These are phyloP conservation scores for human DNA, from an alignment of 2,113 vertebrate genomes.

Conservation along the genomic window DNA sequence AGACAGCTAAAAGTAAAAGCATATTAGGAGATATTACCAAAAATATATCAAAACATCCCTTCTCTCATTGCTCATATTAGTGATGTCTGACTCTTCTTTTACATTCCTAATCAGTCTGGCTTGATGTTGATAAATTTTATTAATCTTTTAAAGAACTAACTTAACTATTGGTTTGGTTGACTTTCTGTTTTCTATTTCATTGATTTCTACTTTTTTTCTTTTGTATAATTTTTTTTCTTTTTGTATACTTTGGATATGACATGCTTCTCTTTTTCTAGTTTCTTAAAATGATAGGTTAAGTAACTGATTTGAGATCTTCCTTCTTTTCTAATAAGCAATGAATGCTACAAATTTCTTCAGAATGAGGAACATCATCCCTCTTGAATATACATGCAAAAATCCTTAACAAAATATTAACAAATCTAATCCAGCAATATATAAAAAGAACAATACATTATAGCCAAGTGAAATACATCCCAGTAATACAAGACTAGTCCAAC, in stretches of 20 bases:
- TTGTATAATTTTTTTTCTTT: neutral
- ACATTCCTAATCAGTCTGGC: neutral
- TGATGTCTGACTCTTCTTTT: neutral
- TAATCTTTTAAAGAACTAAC: neutral
- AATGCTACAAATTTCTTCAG: neutral
- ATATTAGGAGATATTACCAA: neutral
- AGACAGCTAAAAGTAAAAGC: neutral
- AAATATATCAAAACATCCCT: neutral
- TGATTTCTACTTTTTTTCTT: neutral
- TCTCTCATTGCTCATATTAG: neutral
- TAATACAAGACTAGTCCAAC: neutral
- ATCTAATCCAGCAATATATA: neutral
- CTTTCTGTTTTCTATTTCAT: neutral
- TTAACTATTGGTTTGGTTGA: neutral
- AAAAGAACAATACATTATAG: neutral
- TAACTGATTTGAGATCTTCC: neutral
- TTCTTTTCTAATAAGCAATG: neutral
- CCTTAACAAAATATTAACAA: neutral
- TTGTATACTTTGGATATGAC: neutral
- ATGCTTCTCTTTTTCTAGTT: neutral
- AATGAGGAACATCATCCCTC: neutral
- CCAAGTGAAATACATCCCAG: neutral
- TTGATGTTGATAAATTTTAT: neutral
- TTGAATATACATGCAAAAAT: neutral
- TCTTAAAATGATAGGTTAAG: neutral